Percentiles rank a stretch among this genome's conserved stretches.
phyloP scores from a whole-genome alignment of 2,113 vertebrate genomes.

The Pterocles gutturalis region DNA sequence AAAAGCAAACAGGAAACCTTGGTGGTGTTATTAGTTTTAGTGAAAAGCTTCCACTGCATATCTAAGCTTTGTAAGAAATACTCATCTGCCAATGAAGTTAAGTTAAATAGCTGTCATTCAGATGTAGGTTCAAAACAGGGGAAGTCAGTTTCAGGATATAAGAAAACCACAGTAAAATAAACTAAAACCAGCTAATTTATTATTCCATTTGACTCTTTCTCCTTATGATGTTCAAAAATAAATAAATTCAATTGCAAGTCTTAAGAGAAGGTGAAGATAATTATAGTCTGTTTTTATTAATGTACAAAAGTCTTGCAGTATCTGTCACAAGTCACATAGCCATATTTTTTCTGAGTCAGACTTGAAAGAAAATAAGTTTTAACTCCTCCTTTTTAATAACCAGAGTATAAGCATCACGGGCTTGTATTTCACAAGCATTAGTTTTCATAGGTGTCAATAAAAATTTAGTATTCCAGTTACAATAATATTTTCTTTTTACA shows the following conservation, averaged over 20 bases:
- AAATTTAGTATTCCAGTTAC: not conserved
- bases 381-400: not conserved
- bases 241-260: not conserved
- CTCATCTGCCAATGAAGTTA: not conserved
- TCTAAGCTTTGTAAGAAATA: conserved; percentile 27
- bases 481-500: not conserved
- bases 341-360: not conserved
- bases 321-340: not conserved
- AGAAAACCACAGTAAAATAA: not conserved
- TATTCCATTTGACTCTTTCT: conserved; percentile 17
- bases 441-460: not conserved
- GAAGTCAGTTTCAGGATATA: conserved; percentile 1
- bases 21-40: not conserved
- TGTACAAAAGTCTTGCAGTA: not conserved
- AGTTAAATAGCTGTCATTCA: not conserved
- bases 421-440: not conserved
- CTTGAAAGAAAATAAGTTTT: not conserved
- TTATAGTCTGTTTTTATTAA: not conserved
- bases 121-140: not conserved
- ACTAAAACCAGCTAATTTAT: not conserved
- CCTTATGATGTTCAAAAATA: conserved; percentile 5
- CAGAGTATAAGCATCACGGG: not conserved
- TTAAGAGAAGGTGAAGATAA: not conserved
- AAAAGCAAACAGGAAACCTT: not conserved
- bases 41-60: not conserved